These are phyloP conservation scores for Muschampia plurimacula DNA, from an alignment of 2,888 invertebrate genomes.

Conservation along the genomic window DNA sequence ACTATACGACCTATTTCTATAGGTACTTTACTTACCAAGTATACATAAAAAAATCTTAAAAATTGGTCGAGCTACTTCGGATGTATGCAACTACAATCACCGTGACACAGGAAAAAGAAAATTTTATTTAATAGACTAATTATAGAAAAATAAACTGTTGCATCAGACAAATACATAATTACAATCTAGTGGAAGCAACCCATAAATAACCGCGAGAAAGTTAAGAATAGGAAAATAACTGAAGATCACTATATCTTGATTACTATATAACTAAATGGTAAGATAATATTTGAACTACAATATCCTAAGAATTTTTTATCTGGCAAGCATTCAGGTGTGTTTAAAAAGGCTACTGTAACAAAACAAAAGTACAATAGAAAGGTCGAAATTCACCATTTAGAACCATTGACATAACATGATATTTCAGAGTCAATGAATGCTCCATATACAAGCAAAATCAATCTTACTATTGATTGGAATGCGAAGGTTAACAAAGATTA, in stretches of 20 bases:
- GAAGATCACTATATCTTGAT: neutral
- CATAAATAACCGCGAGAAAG: neutral
- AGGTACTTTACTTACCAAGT: too few relatives aligned
- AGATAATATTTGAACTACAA: neutral
- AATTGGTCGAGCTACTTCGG: too few relatives aligned
- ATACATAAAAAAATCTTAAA: too few relatives aligned
- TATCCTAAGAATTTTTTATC: neutral
- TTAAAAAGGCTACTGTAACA: neutral
- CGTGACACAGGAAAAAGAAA: too few relatives aligned
- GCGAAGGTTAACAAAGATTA: slow-evolving; percentile 34
- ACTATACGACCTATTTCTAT: too few relatives aligned
- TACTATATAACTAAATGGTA: neutral
- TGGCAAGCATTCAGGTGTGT: neutral
- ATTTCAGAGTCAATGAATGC: slow-evolving; percentile 20
- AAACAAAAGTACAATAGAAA: neutral
- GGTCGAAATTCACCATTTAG: slow-evolving; percentile 4
- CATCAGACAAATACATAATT: too few relatives aligned
- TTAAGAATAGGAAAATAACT: neutral
- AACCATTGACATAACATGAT: slow-evolving; percentile 10
- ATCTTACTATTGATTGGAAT: slow-evolving; percentile 23
- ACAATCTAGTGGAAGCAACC: neutral
- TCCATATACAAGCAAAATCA: slow-evolving; percentile 8
- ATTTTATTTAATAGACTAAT: too few relatives aligned
- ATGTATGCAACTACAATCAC: too few relatives aligned
- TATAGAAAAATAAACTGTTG: too few relatives aligned